Base-by-base conservation (phyloP, 1,140 invertebrate genomes). In the Caligus rogercresseyi region DNA sequence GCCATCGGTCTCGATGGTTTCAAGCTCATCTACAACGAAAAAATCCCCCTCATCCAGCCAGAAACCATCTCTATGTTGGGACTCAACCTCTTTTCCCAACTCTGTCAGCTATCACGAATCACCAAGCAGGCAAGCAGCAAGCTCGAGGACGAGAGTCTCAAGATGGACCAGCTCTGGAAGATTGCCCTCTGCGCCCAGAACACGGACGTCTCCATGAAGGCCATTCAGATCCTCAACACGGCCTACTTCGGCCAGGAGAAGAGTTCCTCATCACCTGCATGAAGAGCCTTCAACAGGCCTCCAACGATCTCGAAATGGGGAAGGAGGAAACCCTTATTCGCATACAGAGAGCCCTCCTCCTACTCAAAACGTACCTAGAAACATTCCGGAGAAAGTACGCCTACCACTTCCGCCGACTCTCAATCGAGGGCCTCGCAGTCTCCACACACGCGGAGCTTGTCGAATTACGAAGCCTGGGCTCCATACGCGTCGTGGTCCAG, bases 161-260 rank as follows among this genome's bases (percentile, higher is more conserved):
- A 87, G 14, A 92, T 93, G 84, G 85, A 89, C 73, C 88, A 93
- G 69, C 74, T 94, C 18, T 95, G 90, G 89, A 86, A 85, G 71
- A 92, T 95, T 65, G 90, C 90, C 0, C 73, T 94, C 0, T 77
- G 84, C 66, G 88, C 89, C 0, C 83, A 83, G 65, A 91, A 85
- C 71, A 90, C 87, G 76, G 89, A 94, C 72, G 90, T 94, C 0
- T 92, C 87, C 65, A 84, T 92, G 80, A 84, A 88, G 3, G 89
- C 90, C 0, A 94, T 93, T 64, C 87, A 93, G 69, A 90, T 90
- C 70, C 76, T 94, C 25, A 94, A 93, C 70, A 83, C 83, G 68
- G 91, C 88, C 69, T 95, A 93, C 72, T 89, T 93, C 78, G 86
- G 87, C 21, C 82, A 89, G 89, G 94, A 71, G 84, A 87, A 64